phyloP scores from a whole-genome alignment of 2,888 invertebrate species.

The Metacarcinus magister region DNA sequence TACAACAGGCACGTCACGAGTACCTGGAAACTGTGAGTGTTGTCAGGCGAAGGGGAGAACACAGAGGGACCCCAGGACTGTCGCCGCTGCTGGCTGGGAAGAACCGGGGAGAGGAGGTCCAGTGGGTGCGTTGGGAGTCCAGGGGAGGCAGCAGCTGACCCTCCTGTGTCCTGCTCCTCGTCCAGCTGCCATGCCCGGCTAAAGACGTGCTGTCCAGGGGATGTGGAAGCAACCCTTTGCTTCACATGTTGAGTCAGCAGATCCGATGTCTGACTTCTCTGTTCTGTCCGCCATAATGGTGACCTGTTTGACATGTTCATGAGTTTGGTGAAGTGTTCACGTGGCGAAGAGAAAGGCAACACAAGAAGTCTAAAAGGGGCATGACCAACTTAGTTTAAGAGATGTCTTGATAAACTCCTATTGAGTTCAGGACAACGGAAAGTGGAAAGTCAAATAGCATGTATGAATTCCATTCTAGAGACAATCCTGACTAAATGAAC shows the following conservation, averaged over 20 bases:
- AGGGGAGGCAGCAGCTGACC: neutral
- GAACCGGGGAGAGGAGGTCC: neutral
- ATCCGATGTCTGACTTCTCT: neutral
- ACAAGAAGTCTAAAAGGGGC: too few relatives aligned
- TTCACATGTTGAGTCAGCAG: neutral
- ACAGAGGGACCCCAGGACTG: conserved; percentile 26
- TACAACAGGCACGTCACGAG: neutral
- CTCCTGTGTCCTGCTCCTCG: neutral
- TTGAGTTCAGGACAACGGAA: neutral
- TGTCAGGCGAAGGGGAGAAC: conserved; percentile 22
- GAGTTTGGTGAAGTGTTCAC: neutral
- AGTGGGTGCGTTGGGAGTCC: neutral
- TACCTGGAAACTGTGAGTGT: neutral
- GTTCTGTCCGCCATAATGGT: neutral
- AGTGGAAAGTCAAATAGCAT: neutral
- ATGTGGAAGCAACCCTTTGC: neutral
- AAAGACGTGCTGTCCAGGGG: neutral
- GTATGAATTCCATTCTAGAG: neutral
- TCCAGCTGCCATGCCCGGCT: neutral
- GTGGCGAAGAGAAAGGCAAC: too few relatives aligned
- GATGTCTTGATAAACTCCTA: neutral
- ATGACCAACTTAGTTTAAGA: neutral
- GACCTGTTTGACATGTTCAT: neutral
- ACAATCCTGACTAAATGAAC: neutral
- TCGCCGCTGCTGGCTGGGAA: neutral